Evolutionary conservation across 2,797 vertebrate genomes (phyloP), one percentile per base, ranked within the genome.

Genomic region (Selene dorsalis): DNA sequence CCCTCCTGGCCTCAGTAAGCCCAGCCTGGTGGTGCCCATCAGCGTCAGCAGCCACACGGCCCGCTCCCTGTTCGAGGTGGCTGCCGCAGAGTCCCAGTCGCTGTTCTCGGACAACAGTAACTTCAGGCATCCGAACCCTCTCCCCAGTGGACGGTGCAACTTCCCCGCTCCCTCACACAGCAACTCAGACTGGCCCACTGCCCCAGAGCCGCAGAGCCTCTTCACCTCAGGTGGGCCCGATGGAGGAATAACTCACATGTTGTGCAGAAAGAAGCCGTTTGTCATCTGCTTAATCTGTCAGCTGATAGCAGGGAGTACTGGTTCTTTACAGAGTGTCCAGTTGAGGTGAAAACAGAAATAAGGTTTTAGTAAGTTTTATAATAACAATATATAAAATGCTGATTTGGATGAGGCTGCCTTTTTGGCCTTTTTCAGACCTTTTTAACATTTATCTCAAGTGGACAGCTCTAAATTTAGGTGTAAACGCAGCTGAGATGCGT

Each of bases 181-280:
- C 82, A 95, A 94, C 56, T 16, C 94, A 43, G 97, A 97, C 83
- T 98, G 97, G 97, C 97, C 96, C 55, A 97, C 96, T 59, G 95
- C 96, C 77, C 96, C 97, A 82, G 96, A 97, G 90, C 97, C 97
- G 92, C 96, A 97, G 92, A 97, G 96, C 90, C 96, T 97, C 93
- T 98, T 98, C 92, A 97, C 96, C 77, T 98, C 97, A 96, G 97
- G 97, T 98, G 73, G 14, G 82, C 13, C 43, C 5, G 39, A 38
- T 0, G 9, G 17, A 32, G 24, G 10, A 52, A 9, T 2, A 18
- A 26, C 7, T 3, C 17, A 47, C 32, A 35, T 35, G 32, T 35
- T 35, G 32, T 35, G 32, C 32, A 35, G 32, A 8, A 18, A 18
- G 43, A 47, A 13, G 26, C 53, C 20, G 4, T 41, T 6, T 60